These are phyloP conservation scores for Leptopilina myrica DNA, from an alignment of 2,888 invertebrate species.

Conservation along the genomic window DNA sequence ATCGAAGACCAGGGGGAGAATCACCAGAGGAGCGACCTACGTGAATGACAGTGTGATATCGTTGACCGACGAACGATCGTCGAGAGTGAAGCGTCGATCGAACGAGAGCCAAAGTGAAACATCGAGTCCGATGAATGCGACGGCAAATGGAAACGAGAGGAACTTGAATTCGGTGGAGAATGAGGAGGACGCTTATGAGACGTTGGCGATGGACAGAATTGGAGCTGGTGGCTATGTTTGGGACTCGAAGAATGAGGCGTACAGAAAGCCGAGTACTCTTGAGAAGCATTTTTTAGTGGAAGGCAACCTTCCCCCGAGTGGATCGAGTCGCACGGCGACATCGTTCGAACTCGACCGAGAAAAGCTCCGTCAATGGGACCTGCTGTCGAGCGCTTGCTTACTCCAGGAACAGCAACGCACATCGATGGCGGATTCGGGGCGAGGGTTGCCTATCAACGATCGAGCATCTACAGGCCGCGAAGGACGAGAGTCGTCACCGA, in stretches of 20 bases:
- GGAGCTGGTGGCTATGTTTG: conserved; percentile 72
- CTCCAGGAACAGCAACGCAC: conserved; percentile 76
- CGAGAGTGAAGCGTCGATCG: conserved; percentile 55
- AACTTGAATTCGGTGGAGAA: not conserved
- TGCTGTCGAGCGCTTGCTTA: conserved; percentile 86
- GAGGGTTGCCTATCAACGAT: conserved; percentile 67
- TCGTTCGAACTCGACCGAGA: conserved; percentile 86
- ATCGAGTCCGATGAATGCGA: no score
- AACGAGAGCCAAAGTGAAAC: conserved; percentile 56
- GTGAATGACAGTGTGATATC: conserved; percentile 84
- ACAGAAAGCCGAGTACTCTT: conserved; percentile 61
- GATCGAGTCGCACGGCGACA: conserved; percentile 60
- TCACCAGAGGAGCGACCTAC: conserved; percentile 86
- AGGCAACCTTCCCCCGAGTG: conserved; percentile 75
- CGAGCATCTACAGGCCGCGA: conserved; percentile 40
- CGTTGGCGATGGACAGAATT: conserved; percentile 77
- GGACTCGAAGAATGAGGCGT: conserved; percentile 74
- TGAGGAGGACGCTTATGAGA: conserved; percentile 79
- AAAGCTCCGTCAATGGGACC: conserved; percentile 91
- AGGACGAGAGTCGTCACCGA: conserved; percentile 33
- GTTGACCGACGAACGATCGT: conserved; percentile 67
- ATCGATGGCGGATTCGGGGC: conserved; percentile 79
- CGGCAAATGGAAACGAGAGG: no score
- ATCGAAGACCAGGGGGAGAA: conserved; percentile 74
- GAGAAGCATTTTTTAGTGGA: conserved; percentile 77